Base-by-base conservation (phyloP, 2,888 invertebrate species). In the Cynaeus angustus region DNA sequence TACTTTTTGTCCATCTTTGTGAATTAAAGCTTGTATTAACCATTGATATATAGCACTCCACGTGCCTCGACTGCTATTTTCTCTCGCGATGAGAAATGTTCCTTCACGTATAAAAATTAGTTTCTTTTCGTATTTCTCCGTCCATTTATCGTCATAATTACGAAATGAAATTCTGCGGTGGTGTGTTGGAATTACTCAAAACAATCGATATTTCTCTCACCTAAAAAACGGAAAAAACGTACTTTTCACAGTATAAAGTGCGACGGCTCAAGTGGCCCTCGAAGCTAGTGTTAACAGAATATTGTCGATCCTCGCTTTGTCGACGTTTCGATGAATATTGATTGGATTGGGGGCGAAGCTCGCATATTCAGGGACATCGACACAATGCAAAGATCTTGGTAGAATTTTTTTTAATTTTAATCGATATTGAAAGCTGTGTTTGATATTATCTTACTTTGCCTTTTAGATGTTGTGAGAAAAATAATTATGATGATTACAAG, bases 261-360 rank as follows among this genome's bases (percentile, higher is more conserved):
- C 43, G 21, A 56, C 16, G 26, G 56, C 26, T 56, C 56, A 59
- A 59, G 61, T 48, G 46, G 48, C 33, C 48, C 61, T 61, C 61
- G 45, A 61, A 48, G 46, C 37, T 46, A 33, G 61, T 61, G 61
- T 65, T 65, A 45, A 37, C 55, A 52, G 30, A 53, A 41, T 53
- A 45, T 64, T 64, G 50, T 52, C 64, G 41, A 41, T 37, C 52
- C 64, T 41, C 48, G 41, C 64, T 52, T 50, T 64, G 64, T 64
- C 43, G 50, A 43, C 64, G 50, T 52, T 64, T 64, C 52, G 64
- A 64, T 64, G 64, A 61, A 61, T 61, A 61, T 61, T 61, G 61
- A 61, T 61, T 48, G 46, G 28, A 37, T 9, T 41, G 41, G 58
- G 46, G 46, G 45, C 30, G 14, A 38, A 50, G 38, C 38, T 30